These are phyloP conservation scores for Lordiphosa stackelbergi DNA, from an alignment of 1,140 invertebrate genomes.

Conservation along the genomic window DNA sequence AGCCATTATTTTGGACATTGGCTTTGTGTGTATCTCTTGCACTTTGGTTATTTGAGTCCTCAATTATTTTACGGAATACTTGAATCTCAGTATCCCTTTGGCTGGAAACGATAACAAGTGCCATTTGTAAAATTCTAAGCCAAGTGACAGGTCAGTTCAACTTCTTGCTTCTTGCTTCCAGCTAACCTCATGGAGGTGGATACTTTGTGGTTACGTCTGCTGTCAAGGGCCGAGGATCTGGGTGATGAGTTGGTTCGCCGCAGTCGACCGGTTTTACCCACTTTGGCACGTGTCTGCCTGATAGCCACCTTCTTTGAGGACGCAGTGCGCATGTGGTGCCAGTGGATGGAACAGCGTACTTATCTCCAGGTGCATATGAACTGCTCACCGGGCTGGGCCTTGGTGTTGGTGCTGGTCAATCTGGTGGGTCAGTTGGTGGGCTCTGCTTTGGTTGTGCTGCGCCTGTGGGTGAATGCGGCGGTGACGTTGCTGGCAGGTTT, in stretches of 20 bases:
- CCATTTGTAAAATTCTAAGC: too few species aligned
- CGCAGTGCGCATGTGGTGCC: slow-evolving; percentile 27
- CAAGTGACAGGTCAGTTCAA: too few species aligned
- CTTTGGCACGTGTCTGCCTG: slow-evolving; percentile 29
- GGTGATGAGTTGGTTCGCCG: slow-evolving; percentile 16
- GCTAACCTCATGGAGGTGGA: slow-evolving; percentile 2
- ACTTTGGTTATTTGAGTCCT: too few species aligned
- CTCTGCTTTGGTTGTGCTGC: slow-evolving; percentile 15
- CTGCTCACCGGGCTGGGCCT: slow-evolving; percentile 1
- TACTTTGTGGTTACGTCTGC: slow-evolving; percentile 1
- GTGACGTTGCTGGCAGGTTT: slow-evolving; percentile 21
- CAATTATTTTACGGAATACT: too few species aligned
- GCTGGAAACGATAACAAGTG: too few species aligned
- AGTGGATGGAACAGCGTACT: slow-evolving; percentile 16
- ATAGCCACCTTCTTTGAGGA: slow-evolving; percentile 42
- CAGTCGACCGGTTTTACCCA: slow-evolving; percentile 14
- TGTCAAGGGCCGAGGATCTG: slow-evolving; percentile 13
- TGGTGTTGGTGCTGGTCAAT: slow-evolving; percentile 14
- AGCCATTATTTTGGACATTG: too few species aligned
- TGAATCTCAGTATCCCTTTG: too few species aligned
- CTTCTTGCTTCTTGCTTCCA: too few species aligned
- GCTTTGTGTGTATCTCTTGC: too few species aligned
- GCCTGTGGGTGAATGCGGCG: slow-evolving; percentile 20
- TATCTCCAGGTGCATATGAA: slow-evolving; percentile 13
- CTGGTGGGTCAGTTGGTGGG: slow-evolving; percentile 30